A percentile compares a stretch with the other conserved stretches of the same genome.
Evolutionary conservation across 2,888 invertebrate genomes (phyloP).

Genomic region (Agapetus fuscipes): DNA sequence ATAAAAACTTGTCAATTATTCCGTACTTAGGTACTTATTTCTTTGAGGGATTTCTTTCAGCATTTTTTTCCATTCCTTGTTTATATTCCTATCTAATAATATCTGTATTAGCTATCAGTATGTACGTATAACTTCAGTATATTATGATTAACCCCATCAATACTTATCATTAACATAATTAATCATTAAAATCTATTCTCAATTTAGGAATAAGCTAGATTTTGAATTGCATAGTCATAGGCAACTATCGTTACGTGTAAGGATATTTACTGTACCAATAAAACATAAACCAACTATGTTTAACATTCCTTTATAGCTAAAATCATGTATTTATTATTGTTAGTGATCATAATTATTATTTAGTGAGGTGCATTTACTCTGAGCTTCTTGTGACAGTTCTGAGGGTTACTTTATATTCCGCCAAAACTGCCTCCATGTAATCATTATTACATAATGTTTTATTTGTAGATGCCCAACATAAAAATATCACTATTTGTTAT

Average conservation of each 20-base stretch:
- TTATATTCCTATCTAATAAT: too few species aligned
- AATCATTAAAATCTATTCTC: constrained; percentile 8
- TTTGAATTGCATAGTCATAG: constrained; percentile 17
- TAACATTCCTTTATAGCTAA: constrained; percentile 9
- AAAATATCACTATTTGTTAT: too few species aligned
- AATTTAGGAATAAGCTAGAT: constrained; percentile 12
- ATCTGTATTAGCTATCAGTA: too few species aligned
- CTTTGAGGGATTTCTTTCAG: too few species aligned
- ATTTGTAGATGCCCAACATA: too few species aligned
- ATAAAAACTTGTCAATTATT: too few species aligned
- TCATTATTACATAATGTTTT: neutral
- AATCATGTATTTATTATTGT: constrained; percentile 13
- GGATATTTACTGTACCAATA: constrained; percentile 5
- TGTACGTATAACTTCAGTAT: neutral
- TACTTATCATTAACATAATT: constrained; percentile 1
- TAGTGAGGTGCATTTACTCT: constrained; percentile 13
- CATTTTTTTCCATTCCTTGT: too few species aligned
- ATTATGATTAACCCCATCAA: neutral
- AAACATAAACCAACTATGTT: constrained; percentile 4
- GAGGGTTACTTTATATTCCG: neutral
- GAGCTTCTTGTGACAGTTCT: neutral
- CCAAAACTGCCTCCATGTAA: neutral
- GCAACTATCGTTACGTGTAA: constrained; percentile 10
- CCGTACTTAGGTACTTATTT: too few species aligned
- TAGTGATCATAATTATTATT: constrained; percentile 6